These are phyloP conservation scores for Leptocoma aspasia DNA, from an alignment of 2,113 vertebrate species.

Conservation along the genomic window DNA sequence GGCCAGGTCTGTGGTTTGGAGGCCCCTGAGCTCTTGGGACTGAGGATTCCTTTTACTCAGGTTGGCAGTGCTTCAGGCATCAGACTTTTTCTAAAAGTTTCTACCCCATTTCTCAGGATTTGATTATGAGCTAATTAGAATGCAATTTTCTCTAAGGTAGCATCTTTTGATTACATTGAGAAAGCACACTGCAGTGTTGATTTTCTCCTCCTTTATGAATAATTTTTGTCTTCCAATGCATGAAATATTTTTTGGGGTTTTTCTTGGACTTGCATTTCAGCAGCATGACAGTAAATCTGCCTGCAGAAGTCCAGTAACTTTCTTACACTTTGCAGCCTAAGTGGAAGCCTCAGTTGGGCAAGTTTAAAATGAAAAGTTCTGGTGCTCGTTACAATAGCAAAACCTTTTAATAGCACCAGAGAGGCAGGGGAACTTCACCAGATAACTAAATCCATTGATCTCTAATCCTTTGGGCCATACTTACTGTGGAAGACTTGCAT, in stretches of 20 bases:
- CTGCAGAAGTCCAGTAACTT: neutral
- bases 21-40: neutral
- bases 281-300: neutral
- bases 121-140: conserved; percentile 3
- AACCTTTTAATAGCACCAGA: conserved; percentile 69
- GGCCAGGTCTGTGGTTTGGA: conserved; percentile 26
- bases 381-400: conserved; percentile 55
- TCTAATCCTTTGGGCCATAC: conserved; percentile 66
- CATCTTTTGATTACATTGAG: neutral
- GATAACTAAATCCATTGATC: conserved; percentile 70
- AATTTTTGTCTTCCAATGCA: neutral
- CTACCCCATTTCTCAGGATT: neutral
- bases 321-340: neutral
- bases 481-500: conserved; percentile 71
- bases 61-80: neutral
- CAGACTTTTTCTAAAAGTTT: neutral
- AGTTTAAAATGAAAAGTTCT: conserved; percentile 32
- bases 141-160: neutral
- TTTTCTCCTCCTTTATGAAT: neutral
- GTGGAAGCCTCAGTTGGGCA: neutral
- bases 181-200: neutral
- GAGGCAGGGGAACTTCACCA: conserved; percentile 65
- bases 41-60: neutral
- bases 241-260: neutral
- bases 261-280: neutral